phyloP scores from a whole-genome alignment of 2,113 vertebrate species.

The Camelus bactrianus region DNA sequence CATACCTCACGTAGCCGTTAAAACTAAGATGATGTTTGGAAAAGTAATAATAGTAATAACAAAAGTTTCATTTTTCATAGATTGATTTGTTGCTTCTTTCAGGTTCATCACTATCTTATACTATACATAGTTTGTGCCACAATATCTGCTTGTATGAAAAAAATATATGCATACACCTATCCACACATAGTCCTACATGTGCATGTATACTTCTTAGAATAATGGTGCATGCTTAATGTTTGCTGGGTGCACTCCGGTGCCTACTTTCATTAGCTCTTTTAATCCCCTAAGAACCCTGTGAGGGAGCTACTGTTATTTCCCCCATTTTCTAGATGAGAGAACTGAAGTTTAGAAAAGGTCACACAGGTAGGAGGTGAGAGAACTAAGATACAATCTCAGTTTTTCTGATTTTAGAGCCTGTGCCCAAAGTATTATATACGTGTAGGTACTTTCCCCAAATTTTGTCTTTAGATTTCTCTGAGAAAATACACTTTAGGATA shows the following conservation, averaged over 20 bases:
- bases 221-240: not conserved
- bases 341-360: conserved; percentile 20
- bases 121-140: not conserved
- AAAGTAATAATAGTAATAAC: not conserved
- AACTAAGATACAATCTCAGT: not conserved
- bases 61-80: not conserved
- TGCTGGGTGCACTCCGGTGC: no score
- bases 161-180: not conserved
- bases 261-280: not conserved
- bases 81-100: not conserved
- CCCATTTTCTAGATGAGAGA: not conserved
- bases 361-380: not conserved
- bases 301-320: not conserved
- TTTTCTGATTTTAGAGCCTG: not conserved
- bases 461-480: conserved; percentile 26
- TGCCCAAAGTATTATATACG: not conserved
- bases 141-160: not conserved
- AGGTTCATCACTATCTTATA: not conserved
- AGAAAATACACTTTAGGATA: not conserved
- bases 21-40: conserved; percentile 24
- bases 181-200: no score
- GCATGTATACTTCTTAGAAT: not conserved
- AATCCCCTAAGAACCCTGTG: not conserved
- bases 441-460: not conserved
- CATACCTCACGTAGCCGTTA: not conserved